A percentile compares a stretch with the other conserved stretches of the same genome.
phyloP scores from a whole-genome alignment of 1,140 invertebrate species.

The Nasonia giraulti region DNA sequence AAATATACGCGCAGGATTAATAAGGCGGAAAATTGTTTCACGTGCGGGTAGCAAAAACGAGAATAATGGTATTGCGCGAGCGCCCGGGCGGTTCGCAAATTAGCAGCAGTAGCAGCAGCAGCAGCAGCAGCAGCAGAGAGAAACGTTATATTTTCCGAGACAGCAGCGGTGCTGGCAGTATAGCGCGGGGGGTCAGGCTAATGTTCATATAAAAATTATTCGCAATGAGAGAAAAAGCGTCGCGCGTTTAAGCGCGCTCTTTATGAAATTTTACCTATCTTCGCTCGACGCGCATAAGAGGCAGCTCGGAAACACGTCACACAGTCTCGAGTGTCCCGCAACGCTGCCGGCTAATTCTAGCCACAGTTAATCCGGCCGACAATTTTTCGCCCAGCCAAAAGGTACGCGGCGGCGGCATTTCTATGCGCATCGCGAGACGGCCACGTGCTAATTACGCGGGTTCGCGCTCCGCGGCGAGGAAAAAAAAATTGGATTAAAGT shows the following conservation, averaged over 20 bases:
- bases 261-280: neutral
- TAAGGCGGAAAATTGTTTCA: neutral
- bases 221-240: neutral
- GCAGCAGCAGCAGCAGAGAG: neutral
- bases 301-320: neutral
- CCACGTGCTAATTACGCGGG: constrained; percentile 56
- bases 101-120: neutral
- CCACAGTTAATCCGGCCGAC: constrained; percentile 37
- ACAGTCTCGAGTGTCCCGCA: neutral
- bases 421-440: constrained; percentile 47
- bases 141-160: constrained; percentile 9
- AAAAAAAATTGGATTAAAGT: constrained; percentile 51
- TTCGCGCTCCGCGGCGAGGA: too few species aligned
- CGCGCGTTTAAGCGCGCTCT: neutral
- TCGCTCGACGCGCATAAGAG: neutral
- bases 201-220: constrained; percentile 5
- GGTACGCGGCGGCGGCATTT: constrained; percentile 42
- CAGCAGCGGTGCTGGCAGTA: neutral
- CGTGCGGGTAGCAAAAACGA: neutral
- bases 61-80: neutral
- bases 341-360: neutral
- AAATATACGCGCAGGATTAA: neutral
- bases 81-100: neutral
- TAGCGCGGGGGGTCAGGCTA: neutral
- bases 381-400: constrained; percentile 51